Percentiles rank a stretch among this genome's conserved stretches.
Evolutionary conservation across 1,140 invertebrate species (phyloP).

Genomic region (Ips nitidus): DNA sequence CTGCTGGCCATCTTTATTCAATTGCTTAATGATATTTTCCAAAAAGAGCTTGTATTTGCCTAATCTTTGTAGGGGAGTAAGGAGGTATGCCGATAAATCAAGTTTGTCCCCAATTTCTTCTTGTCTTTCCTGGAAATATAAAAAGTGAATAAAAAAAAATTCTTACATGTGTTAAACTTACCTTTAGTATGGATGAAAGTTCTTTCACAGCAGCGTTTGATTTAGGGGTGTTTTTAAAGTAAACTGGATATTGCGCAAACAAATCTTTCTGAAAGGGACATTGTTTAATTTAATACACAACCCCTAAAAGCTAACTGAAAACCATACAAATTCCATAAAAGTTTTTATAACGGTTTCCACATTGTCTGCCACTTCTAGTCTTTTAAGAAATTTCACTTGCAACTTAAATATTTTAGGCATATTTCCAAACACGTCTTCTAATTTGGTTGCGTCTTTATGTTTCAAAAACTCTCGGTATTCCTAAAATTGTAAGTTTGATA

Average conservation of each 20-base stretch:
- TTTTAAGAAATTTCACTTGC: constrained; percentile 33
- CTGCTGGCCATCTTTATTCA: constrained; percentile 34
- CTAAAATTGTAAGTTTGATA: constrained; percentile 21
- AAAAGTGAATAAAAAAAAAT: background rate
- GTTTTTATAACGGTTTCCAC: constrained; percentile 34
- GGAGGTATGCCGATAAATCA: constrained; percentile 42
- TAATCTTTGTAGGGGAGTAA: constrained; percentile 46
- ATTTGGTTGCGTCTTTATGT: constrained; percentile 21
- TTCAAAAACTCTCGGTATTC: constrained; percentile 35
- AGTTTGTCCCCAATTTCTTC: constrained; percentile 40
- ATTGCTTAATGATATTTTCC: constrained; percentile 43
- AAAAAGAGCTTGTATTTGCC: constrained; percentile 46
- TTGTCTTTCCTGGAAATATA: constrained; percentile 39
- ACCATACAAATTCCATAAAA: constrained; percentile 42
- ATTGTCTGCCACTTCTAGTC: constrained; percentile 26
- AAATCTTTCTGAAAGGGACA: constrained; percentile 40
- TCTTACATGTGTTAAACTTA: constrained; percentile 10
- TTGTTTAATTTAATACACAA: constrained; percentile 5
- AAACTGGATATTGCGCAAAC: constrained; percentile 45
- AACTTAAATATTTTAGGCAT: constrained; percentile 39
- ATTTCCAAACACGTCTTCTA: constrained; percentile 41
- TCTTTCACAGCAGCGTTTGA: constrained; percentile 39
- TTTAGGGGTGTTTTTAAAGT: constrained; percentile 45
- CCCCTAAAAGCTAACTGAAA: background rate
- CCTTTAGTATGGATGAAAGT: constrained; percentile 39